Percentiles rank a stretch among this genome's conserved stretches.
Evolutionary conservation across 2,888 invertebrate species (phyloP).

Genomic region (Meloe dianella): DNA sequence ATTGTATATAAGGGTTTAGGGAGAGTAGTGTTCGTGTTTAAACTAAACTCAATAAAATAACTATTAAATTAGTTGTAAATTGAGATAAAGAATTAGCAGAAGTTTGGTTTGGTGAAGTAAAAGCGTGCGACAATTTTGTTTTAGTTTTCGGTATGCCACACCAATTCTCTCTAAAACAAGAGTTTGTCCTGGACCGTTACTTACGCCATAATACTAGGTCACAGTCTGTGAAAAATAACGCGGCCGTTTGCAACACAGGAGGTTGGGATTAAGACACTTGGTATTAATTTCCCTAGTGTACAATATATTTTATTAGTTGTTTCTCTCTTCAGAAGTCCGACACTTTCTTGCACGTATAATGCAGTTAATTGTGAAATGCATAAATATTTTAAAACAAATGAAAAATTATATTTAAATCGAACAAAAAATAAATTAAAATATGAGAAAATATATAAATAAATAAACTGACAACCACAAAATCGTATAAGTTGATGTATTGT

Average conservation of each 20-base stretch:
- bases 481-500: not conserved
- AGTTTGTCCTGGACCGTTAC: slow-evolving; percentile 53
- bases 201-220: slow-evolving; percentile 57
- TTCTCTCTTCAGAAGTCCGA: slow-evolving; percentile 54
- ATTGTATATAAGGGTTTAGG: slow-evolving; percentile 16
- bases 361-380: slow-evolving; percentile 57
- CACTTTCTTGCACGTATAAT: slow-evolving; percentile 56
- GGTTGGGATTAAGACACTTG: slow-evolving; percentile 61
- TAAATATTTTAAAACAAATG: slow-evolving; percentile 53
- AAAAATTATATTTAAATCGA: slow-evolving; percentile 14
- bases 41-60: slow-evolving; percentile 24
- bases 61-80: slow-evolving; percentile 44
- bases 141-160: slow-evolving; percentile 30
- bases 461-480: not conserved
- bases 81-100: slow-evolving; percentile 50
- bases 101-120: slow-evolving; percentile 35
- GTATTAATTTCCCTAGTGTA: slow-evolving; percentile 62
- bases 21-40: slow-evolving; percentile 19
- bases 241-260: slow-evolving; percentile 58
- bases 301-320: slow-evolving; percentile 62
- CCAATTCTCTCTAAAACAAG: slow-evolving; percentile 45
- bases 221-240: slow-evolving; percentile 59
- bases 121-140: slow-evolving; percentile 38
- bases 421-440: not conserved
- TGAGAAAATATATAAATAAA: not conserved